Base-by-base conservation (phyloP, 2,113 vertebrate species). In the Rynchops niger region DNA sequence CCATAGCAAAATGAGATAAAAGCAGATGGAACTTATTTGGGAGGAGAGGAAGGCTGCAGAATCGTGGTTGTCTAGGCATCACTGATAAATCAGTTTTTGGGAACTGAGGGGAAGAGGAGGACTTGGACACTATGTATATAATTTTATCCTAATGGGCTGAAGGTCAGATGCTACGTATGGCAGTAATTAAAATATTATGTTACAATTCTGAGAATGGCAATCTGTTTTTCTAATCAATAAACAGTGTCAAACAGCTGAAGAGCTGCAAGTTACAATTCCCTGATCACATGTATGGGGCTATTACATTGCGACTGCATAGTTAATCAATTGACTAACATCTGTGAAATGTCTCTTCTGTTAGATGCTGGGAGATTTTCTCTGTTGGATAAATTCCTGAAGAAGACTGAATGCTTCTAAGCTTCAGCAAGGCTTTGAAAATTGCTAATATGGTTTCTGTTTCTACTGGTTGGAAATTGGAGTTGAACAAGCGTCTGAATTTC, bases 201-300 rank as follows among this genome's bases (percentile, higher is more conserved):
- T 98, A 96, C 95, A 81, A 76, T 95, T 95, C 89, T 74, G 86
- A 95, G 94, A 96, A 93, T 53, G 82, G 88, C 95, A 97, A 95
- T 97, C 96, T 98, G 95, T 90, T 98, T 98, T 95, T 95, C 91
- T 95, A 96, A 98, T 98, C 97, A 97, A 98, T 98, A 97, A 96
- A 95, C 40, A 62, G 96, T 97, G 97, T 98, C 90, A 96, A 96
- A 94, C 93, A 96, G 95, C 93, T 94, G 96, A 97, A 95, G 78
- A 94, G 69, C 86, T 97, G 92, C 79, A 94, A 95, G 96, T 98
- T 97, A 97, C 96, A 97, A 97, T 95, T 97, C 97, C 97, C 97
- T 34, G n/a, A 62, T 98, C 94, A 77, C 81, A 59, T 97, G 92
- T 96, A 86, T 74, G 69, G 53, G 80, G 74, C 92, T 97, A 92